phyloP scores from a whole-genome alignment of 2,113 vertebrate species.

The Riparia riparia region DNA sequence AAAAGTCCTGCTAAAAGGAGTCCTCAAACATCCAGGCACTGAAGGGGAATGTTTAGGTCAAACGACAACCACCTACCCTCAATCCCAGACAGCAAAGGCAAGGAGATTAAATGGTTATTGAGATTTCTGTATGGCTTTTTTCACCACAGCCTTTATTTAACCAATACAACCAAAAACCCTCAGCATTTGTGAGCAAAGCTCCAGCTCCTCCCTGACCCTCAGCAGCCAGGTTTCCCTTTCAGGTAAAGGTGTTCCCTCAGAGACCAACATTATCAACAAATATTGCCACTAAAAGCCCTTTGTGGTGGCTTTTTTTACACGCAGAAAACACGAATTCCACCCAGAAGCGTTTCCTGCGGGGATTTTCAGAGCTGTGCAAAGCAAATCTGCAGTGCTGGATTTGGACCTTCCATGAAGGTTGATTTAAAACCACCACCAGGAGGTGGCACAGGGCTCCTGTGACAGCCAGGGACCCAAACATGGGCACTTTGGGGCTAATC shows the following conservation, averaged over 20 bases:
- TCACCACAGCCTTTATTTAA: neutral
- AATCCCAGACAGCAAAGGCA: accelerated
- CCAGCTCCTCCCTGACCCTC: neutral
- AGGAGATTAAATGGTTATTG: neutral
- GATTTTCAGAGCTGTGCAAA: neutral
- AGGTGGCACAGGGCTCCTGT: neutral
- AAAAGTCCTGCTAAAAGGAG: neutral
- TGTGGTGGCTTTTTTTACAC: neutral
- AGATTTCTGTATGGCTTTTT: accelerated
- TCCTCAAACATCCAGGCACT: neutral
- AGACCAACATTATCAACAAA: accelerated
- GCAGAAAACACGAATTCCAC: accelerated
- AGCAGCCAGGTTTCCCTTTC: neutral
- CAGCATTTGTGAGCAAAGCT: neutral
- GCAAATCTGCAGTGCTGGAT: accelerated
- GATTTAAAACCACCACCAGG: neutral
- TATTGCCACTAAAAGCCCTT: accelerated
- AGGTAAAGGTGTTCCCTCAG: neutral
- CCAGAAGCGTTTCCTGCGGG: neutral
- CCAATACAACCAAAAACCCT: neutral
- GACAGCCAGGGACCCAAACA: neutral
- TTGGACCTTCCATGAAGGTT: accelerated
- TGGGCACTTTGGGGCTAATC: accelerated
- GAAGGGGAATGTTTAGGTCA: neutral
- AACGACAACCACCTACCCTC: neutral